Evolutionary conservation across 2,888 invertebrate species (phyloP), one percentile per base, ranked within the genome.

Genomic region (Leistus spinibarbis): DNA sequence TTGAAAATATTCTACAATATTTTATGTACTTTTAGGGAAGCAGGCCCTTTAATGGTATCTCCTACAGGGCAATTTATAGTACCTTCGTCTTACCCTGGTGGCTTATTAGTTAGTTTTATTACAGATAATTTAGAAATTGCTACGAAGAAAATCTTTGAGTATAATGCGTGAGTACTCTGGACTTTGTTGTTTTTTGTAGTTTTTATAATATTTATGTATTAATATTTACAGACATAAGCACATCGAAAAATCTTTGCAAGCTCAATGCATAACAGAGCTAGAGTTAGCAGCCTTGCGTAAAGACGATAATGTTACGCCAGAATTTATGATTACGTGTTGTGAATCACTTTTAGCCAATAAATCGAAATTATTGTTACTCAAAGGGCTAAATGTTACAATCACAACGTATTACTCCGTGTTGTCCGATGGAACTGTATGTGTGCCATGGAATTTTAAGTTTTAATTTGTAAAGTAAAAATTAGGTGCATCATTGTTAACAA

Each of bases 61-160:
- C 96, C 96, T 0, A 95, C 95, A 2, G 98, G 97, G 2, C 96
- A 97, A 86, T 93, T 97, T 81, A 95, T 97, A 77, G 93, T 95
- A 0, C 97, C 98, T 13, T 93, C 96, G 0, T 95, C 96, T 0
- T 95, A 97, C 82, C 97, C 97, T 0, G 95, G 96, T 0, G 91
- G 92, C 79, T 90, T 97, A 78, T 87, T 97, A 69, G 90, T 97
- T 16, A 92, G 91, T 81, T 98, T 95, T 83, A 93, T 98, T 65
- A 89, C 91, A 0, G 91, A 91, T 16, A 90, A 96, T 84, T 88
- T 96, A 78, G 88, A 91, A 40, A 90, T 93, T 82, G 97, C 97
- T 0, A 89, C 89, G 10, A 86, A 90, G 78, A 90, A 92, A 78
- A 88, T 95, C 77, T 89, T 89, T 17, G 90, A 92, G 80, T 95